A percentile compares a stretch with the other conserved stretches of the same genome.
Conservation (phyloP, 2,888 invertebrate species). For the Hirudinaria manillensis region DNA sequence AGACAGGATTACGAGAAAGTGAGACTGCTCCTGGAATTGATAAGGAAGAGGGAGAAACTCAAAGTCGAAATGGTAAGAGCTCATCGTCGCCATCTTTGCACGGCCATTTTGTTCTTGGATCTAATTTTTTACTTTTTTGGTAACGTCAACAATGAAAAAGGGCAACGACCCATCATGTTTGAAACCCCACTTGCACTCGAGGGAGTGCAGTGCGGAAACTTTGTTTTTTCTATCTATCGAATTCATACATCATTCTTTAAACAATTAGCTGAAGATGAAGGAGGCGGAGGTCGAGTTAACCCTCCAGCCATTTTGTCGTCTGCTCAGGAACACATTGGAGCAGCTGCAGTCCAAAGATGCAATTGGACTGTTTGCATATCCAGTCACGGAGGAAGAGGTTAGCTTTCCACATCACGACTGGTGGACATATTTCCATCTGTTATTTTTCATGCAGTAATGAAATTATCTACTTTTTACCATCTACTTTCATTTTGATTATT, state of each 20-base stretch:
- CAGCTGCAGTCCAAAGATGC: slow-evolving; percentile 72
- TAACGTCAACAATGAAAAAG: no score
- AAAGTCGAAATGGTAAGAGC: slow-evolving; percentile 67
- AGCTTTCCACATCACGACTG: slow-evolving; percentile 3
- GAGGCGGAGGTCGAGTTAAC: slow-evolving; percentile 67
- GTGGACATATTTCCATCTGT: no score
- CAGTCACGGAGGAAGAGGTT: slow-evolving; percentile 68
- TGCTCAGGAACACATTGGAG: slow-evolving; percentile 71
- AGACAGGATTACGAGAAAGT: slow-evolving; percentile 89
- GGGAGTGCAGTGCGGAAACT: no score
- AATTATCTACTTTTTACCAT: no score
- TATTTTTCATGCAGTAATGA: not conserved
- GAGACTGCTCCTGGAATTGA: slow-evolving; percentile 81
- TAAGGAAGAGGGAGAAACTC: slow-evolving; percentile 87
- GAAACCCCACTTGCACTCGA: no score
- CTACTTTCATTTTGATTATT: no score
- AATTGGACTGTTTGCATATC: slow-evolving; percentile 82
- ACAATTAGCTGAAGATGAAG: slow-evolving; percentile 63
- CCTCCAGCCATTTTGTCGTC: slow-evolving; percentile 74
- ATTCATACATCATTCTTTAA: no score
- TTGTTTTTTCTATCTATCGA: no score
- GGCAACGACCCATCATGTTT: no score
- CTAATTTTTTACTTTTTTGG: not conserved
- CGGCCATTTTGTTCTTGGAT: no score
- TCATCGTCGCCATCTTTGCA: slow-evolving; percentile 6